Conservation (phyloP, 2,113 vertebrate genomes). For the Taxidea taxus region DNA sequence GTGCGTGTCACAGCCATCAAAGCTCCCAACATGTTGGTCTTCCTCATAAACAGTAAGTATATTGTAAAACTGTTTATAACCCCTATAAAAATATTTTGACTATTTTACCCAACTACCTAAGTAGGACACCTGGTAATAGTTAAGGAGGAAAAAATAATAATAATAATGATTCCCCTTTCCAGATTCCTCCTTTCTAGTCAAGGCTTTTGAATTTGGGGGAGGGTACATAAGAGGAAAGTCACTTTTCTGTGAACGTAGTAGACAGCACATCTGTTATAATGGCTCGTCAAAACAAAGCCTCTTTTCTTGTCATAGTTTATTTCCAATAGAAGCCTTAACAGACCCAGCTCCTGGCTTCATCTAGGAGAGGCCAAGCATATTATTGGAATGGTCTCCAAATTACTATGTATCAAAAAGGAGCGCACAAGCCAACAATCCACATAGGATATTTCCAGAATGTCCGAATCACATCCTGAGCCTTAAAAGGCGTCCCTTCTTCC, state of each 20-base stretch:
- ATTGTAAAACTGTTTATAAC: conserved; percentile 74
- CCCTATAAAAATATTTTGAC: conserved; percentile 77
- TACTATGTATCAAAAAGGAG: neutral
- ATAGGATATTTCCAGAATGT: neutral
- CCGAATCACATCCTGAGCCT: neutral
- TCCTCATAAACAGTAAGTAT: conserved; percentile 49
- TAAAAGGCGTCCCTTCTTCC: neutral
- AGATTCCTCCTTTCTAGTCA: conserved; percentile 62
- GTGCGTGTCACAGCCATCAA: neutral
- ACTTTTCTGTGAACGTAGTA: conserved; percentile 40
- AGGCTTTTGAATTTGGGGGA: conserved; percentile 34
- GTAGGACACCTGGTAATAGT: conserved; percentile 64
- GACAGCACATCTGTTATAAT: conserved; percentile 45
- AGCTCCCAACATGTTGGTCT: conserved; percentile 4
- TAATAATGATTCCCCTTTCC: conserved; percentile 45
- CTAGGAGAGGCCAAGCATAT: neutral
- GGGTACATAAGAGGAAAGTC: conserved; percentile 30
- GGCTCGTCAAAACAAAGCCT: neutral
- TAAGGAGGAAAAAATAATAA: neutral
- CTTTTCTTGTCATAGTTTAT: conserved; percentile 42
- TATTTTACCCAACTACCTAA: conserved; percentile 65
- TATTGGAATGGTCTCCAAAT: neutral
- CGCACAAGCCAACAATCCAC: neutral
- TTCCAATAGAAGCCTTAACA: neutral
- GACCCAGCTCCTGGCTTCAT: neutral